Evolutionary conservation across 2,888 invertebrate genomes (phyloP).

Genomic region (Odontomyia ornata): DNA sequence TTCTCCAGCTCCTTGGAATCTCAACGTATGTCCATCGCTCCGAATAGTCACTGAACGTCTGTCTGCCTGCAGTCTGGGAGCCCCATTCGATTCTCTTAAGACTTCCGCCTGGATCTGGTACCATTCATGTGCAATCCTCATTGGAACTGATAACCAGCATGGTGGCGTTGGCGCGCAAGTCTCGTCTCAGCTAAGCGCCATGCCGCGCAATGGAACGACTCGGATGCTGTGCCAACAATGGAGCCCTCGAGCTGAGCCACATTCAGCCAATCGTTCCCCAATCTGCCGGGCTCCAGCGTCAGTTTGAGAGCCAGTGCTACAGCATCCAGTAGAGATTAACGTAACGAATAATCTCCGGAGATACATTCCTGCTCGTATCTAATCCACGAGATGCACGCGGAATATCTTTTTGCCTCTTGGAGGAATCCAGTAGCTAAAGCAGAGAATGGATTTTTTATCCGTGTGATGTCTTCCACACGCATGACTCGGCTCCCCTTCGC

Average conservation of each 20-base stretch:
- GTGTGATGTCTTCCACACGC: not conserved
- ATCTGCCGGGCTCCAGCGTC: not conserved
- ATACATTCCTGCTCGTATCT: too few species aligned
- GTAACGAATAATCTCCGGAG: too few species aligned
- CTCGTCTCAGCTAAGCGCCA: slow-evolving; percentile 5
- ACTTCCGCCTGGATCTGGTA: slow-evolving; percentile 1
- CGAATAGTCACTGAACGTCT: slow-evolving; percentile 55
- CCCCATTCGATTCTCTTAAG: slow-evolving; percentile 8
- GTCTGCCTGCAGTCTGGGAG: slow-evolving; percentile 32
- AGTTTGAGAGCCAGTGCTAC: not conserved
- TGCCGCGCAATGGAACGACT: not conserved
- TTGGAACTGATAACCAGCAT: not conserved
- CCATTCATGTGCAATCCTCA: not conserved
- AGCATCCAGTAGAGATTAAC: too few species aligned
- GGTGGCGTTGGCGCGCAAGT: not conserved
- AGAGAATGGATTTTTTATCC: not conserved
- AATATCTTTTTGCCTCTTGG: too few species aligned
- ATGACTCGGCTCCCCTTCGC: not conserved
- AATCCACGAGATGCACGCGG: too few species aligned
- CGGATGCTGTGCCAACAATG: slow-evolving; percentile 1
- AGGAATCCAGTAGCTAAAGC: not conserved
- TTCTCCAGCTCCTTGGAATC: not conserved
- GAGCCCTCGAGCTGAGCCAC: not conserved
- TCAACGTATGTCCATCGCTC: slow-evolving; percentile 50
- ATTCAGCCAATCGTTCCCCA: slow-evolving; percentile 4